Evolutionary conservation across 2,113 vertebrate genomes (phyloP), one percentile per base, ranked within the genome.

Genomic region (Stercorarius parasiticus): DNA sequence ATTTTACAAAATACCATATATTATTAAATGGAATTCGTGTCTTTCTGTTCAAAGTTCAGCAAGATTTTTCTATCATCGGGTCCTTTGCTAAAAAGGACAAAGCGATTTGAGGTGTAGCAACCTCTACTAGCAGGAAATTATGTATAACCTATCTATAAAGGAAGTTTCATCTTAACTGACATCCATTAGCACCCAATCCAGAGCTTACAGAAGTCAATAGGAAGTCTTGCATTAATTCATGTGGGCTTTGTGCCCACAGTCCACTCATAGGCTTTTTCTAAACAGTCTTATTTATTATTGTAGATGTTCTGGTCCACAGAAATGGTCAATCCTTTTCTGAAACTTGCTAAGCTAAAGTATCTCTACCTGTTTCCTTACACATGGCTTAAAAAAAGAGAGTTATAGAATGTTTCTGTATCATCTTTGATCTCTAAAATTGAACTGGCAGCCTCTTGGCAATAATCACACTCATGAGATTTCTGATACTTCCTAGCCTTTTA

Each of bases 341-440:
- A 84, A 59, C 30, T 43, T 52, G 16, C 59, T 58, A 26, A 82
- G 43, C 36, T 93, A 49, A 93, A 76, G 79, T 82, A 19, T 38
- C 45, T 15, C 42, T 62, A n/a, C 25, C 40, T 85, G 27, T 84
- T 86, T 93, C 69, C 55, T 93, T 58, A 72, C 34, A 67, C 34
- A 10, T 11, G 49, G 74, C 82, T 77, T 82, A 58, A 84, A 90
- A 90, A 86, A 82, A 2, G 55, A 56, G 69, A 59, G 62, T 32
- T 90, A 23, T 27, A 40, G 90, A 53, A 58, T 42, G 50, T 79
- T 93, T 79, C 85, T 96, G 0, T n/a, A 55, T 91, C 2, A 0
- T 32, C 66, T 96, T 95, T 95, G 82, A 90, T 94, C 73, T 82
- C 85, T 45, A 40, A 85, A 82, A 73, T 45, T 55, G 89, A 86